Evolutionary conservation across 2,888 invertebrate genomes (phyloP).

Genomic region (Panzeria rudis): DNA sequence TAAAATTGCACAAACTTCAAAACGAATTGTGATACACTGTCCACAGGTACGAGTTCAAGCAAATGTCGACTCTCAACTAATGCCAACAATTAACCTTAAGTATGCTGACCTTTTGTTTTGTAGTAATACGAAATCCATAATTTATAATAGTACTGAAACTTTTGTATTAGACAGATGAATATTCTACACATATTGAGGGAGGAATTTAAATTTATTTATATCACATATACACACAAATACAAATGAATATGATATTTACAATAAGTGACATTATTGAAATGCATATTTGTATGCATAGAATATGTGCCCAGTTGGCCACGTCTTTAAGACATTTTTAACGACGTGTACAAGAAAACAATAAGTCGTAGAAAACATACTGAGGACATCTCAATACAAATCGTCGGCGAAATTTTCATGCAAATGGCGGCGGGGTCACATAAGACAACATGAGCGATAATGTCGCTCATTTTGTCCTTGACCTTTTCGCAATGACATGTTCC

Average conservation of each 20-base stretch:
- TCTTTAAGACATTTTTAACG: no score
- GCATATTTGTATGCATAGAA: not conserved
- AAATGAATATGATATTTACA: not conserved
- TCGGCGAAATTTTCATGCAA: no score
- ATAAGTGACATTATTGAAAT: constrained; percentile 13
- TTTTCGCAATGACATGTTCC: no score
- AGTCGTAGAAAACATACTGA: no score
- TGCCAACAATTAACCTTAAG: constrained; percentile 64
- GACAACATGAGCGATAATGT: no score
- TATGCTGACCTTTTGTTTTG: constrained; percentile 56
- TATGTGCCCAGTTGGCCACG: no score
- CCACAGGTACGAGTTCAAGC: constrained; percentile 20
- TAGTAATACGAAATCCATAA: not conserved
- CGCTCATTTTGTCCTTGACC: no score
- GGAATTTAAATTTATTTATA: constrained; percentile 30
- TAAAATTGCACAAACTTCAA: constrained; percentile 39
- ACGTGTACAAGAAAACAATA: no score
- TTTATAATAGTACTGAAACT: not conserved
- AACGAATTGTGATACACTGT: constrained; percentile 2
- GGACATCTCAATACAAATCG: no score
- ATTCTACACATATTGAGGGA: constrained; percentile 51
- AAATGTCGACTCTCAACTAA: constrained; percentile 49
- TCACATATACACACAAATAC: not conserved
- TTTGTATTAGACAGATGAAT: constrained; percentile 7
- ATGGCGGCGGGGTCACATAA: no score